Percentiles rank a stretch among this genome's conserved stretches.
phyloP scores from a whole-genome alignment of 1,140 invertebrate species.

The Tetramorium simillimum region DNA sequence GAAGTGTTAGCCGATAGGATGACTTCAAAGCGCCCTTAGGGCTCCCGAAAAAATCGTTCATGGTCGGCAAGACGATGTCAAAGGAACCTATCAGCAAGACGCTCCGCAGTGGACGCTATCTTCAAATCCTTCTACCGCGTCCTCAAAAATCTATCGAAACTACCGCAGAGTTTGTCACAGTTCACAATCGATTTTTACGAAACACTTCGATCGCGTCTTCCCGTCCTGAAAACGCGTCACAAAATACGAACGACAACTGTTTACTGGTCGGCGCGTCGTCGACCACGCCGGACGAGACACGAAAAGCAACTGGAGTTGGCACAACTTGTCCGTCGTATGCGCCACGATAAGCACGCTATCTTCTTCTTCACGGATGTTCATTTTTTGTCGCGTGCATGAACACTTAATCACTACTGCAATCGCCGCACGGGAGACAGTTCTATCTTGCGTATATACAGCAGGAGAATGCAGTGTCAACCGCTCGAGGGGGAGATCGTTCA shows the following conservation, averaged over 20 bases:
- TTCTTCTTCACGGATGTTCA: slow-evolving; percentile 70
- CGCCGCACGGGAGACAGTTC: slow-evolving; percentile 4
- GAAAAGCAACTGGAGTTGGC: slow-evolving; percentile 65
- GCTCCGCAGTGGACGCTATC: no score
- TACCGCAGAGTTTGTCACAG: not conserved
- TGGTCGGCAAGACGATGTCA: no score
- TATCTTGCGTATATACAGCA: not conserved
- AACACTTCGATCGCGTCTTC: not conserved
- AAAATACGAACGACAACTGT: not conserved
- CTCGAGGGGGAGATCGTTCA: slow-evolving; percentile 7
- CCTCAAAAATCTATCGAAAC: not conserved
- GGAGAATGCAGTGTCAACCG: slow-evolving; percentile 10
- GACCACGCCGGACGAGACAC: slow-evolving; percentile 37
- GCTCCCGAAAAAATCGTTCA: slow-evolving; percentile 2
- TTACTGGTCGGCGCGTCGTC: not conserved
- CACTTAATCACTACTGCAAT: slow-evolving; percentile 24
- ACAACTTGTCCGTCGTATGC: slow-evolving; percentile 36
- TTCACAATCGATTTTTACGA: slow-evolving; percentile 1
- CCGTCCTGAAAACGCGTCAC: no score
- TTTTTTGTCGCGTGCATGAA: slow-evolving; percentile 58
- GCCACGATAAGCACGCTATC: slow-evolving; percentile 70
- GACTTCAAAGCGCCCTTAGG: not conserved
- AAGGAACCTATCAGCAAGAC: not conserved
- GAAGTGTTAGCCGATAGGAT: not conserved
- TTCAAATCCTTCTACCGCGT: not conserved